A percentile compares a stretch with the other conserved stretches of the same genome.
Conservation (phyloP, 2,113 vertebrate genomes). For the Pomatostomus ruficeps region DNA sequence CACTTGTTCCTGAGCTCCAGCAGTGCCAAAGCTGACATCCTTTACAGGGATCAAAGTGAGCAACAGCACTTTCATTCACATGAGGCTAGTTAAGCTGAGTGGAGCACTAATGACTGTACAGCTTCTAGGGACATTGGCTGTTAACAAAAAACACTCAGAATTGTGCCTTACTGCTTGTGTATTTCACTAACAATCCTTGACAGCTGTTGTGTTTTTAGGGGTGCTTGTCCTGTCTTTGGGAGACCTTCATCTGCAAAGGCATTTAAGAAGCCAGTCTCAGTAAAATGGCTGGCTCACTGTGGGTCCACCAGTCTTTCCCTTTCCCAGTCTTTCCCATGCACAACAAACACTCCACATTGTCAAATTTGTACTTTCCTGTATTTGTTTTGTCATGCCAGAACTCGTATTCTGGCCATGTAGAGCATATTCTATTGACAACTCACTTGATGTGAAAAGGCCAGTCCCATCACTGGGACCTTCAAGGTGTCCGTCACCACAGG, state of each 20-base stretch:
- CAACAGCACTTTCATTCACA: neutral
- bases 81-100: neutral
- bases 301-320: neutral
- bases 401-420: neutral
- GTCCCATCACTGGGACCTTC: conserved; percentile 86
- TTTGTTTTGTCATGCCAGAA: neutral
- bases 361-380: neutral
- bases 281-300: neutral
- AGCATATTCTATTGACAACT: conserved; percentile 69
- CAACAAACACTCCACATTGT: neutral
- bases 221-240: neutral
- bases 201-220: neutral
- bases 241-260: neutral
- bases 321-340: neutral
- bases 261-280: neutral
- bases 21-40: neutral
- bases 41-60: neutral
- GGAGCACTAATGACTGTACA: neutral
- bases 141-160: neutral
- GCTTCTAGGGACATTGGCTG: neutral
- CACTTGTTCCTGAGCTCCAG: neutral
- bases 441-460: conserved; percentile 89
- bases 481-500: conserved; percentile 84
- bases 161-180: neutral
- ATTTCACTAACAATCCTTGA: neutral